phyloP scores from a whole-genome alignment of 1,140 invertebrate genomes.

The Aphis gossypii region DNA sequence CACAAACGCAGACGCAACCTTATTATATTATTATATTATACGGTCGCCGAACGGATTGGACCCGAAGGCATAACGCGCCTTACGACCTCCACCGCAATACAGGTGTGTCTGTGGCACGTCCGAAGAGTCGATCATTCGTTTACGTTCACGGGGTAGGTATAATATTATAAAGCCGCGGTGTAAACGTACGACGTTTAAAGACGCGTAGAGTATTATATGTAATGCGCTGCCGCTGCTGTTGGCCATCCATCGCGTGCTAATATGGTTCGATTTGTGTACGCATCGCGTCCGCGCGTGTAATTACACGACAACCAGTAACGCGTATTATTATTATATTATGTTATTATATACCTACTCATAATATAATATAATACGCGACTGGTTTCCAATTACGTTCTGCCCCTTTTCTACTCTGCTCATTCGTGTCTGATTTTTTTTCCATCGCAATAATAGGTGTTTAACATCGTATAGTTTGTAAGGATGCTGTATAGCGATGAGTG shows the following conservation, averaged over 20 bases:
- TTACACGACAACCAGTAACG: conserved; percentile 10
- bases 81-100: not conserved
- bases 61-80: not conserved
- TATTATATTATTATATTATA: conserved; percentile 20
- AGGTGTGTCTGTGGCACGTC: not conserved
- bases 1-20: not conserved
- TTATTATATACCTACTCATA: not conserved
- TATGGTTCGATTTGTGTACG: conserved; percentile 46
- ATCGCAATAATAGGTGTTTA: conserved; percentile 35
- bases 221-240: not conserved
- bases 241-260: conserved; percentile 44
- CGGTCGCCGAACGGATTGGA: not conserved
- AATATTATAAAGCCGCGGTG: not conserved
- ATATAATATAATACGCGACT: conserved; percentile 36
- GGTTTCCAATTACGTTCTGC: conserved; percentile 44
- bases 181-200: not conserved
- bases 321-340: not conserved
- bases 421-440: not conserved
- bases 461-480: not conserved
- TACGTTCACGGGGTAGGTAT: not conserved
- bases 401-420: not conserved
- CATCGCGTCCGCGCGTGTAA: conserved; percentile 31
- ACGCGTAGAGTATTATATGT: not conserved
- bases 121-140: not conserved
- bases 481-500: not conserved